A percentile compares a stretch with the other conserved stretches of the same genome.
Evolutionary conservation across 2,113 vertebrate species (phyloP).

Genomic region (Zosterops japonicus): DNA sequence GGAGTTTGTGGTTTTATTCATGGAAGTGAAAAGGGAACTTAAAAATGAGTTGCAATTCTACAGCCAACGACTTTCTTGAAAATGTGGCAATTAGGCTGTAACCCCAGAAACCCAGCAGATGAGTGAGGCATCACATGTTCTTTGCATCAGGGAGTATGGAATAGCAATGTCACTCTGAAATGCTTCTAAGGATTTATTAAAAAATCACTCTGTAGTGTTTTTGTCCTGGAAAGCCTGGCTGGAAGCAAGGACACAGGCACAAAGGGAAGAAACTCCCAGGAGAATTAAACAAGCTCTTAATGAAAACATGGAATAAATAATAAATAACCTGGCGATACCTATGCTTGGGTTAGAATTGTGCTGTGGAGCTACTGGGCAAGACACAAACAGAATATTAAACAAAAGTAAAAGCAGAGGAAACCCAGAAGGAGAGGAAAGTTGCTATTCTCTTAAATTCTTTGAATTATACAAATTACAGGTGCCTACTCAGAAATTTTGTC

Average conservation of each 20-base stretch:
- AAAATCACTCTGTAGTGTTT: not conserved
- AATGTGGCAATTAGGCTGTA: not conserved
- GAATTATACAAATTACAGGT: not conserved
- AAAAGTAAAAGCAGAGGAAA: not conserved
- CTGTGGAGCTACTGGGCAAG: not conserved
- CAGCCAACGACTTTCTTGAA: not conserved
- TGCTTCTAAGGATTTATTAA: not conserved
- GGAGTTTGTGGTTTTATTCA: not conserved
- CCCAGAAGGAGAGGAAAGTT: not conserved
- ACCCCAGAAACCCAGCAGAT: not conserved
- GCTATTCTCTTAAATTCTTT: not conserved
- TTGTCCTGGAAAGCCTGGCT: constrained; percentile 18
- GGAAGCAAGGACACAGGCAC: constrained; percentile 17
- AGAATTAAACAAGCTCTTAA: constrained; percentile 36
- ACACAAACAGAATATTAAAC: constrained; percentile 26
- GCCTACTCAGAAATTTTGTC: not conserved
- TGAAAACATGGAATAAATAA: constrained; percentile 43
- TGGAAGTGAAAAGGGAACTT: not conserved
- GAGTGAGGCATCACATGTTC: not conserved
- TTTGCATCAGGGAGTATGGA: not conserved
- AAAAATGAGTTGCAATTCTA: not conserved
- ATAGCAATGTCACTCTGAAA: not conserved
- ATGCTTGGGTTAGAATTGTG: not conserved
- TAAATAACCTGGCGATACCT: not conserved
- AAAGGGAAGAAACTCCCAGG: not conserved